Percentiles rank a stretch among this genome's conserved stretches.
phyloP scores from a whole-genome alignment of 1,140 invertebrate species.

The Streblospio benedicti region DNA sequence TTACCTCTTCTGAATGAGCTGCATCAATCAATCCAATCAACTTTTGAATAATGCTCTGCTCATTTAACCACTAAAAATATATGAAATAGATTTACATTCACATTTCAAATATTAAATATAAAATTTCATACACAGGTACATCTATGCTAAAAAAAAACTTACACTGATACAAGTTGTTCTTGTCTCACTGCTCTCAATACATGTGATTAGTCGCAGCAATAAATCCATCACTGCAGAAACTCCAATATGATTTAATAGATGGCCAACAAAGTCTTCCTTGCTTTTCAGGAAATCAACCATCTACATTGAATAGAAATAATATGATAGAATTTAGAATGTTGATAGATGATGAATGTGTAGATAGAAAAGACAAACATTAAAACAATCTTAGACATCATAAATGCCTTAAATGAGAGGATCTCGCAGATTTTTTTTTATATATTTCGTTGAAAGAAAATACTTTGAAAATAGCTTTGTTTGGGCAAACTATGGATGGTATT shows the following conservation, averaged over 20 bases:
- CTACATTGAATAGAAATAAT: constrained; percentile 55
- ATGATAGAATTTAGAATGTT: too few species aligned
- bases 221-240: constrained; percentile 94
- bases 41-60: constrained; percentile 72
- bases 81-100: not conserved
- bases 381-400: too few species aligned
- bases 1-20: constrained; percentile 57
- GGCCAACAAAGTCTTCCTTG: constrained; percentile 73
- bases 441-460: too few species aligned
- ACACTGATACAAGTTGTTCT: constrained; percentile 75
- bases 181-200: constrained; percentile 69
- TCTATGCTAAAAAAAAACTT: constrained; percentile 33
- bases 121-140: not conserved
- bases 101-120: not conserved
- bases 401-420: too few species aligned
- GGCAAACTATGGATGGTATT: too few species aligned
- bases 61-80: constrained; percentile 74
- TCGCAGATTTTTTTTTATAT: too few species aligned
- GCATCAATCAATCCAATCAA: constrained; percentile 71
- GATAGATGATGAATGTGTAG: not conserved
- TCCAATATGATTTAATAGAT: constrained; percentile 77
- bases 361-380: too few species aligned
- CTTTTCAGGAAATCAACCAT: constrained; percentile 83
- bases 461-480: too few species aligned
- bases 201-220: constrained; percentile 75